phyloP scores from a whole-genome alignment of 2,797 vertebrate species.

The Merluccius polli region DNA sequence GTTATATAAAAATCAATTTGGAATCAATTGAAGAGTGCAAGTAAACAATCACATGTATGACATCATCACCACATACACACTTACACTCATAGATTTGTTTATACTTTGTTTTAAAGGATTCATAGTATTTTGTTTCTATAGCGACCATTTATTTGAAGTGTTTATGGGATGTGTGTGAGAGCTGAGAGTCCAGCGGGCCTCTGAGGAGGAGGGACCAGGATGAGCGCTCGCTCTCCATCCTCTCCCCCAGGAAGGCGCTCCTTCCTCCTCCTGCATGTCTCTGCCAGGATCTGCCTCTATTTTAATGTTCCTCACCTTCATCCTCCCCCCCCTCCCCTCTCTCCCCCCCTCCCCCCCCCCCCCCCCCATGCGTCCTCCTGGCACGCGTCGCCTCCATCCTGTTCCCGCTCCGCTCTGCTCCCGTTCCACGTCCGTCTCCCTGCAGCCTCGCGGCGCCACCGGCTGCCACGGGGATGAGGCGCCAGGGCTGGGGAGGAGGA shows the following conservation, averaged over 20 bases:
- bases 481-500: slow-evolving; percentile 28
- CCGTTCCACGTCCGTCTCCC: slow-evolving; percentile 22
- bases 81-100: too few relatives aligned
- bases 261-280: neutral
- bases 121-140: too few relatives aligned
- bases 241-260: neutral
- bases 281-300: neutral
- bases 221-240: neutral
- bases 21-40: too few relatives aligned
- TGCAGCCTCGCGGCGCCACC: slow-evolving; percentile 35
- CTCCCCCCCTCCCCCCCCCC: neutral
- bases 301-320: neutral
- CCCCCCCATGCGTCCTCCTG: neutral
- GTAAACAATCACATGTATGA: too few relatives aligned
- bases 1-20: too few relatives aligned
- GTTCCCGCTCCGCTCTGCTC: slow-evolving; percentile 33
- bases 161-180: too few relatives aligned
- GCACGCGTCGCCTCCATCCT: slow-evolving; percentile 5
- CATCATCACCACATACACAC: too few relatives aligned
- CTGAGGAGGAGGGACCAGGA: neutral
- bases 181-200: neutral
- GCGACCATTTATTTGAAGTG: too few relatives aligned
- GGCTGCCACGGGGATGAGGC: slow-evolving; percentile 56
- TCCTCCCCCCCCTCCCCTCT: neutral
- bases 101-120: too few relatives aligned